Base-by-base conservation (phyloP, 2,888 invertebrate genomes). In the Tubiluchus corallicola region DNA sequence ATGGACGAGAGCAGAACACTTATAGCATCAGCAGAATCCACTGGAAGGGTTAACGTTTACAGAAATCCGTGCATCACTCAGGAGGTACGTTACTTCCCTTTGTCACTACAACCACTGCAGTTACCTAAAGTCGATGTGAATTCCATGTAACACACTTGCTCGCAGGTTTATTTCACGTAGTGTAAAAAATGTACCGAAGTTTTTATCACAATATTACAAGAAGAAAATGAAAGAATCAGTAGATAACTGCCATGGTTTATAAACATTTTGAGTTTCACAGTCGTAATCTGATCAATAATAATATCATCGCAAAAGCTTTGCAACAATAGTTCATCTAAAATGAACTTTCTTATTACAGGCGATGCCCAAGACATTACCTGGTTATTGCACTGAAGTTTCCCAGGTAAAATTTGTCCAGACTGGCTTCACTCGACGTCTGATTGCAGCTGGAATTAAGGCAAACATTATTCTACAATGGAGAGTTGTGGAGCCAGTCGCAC, bases 81-180 rank as follows among this genome's bases (percentile, higher is more conserved):
- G n/a, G 29, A 29, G 29, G 29, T 29, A n/a, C 29, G 29, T 29
- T n/a, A 29, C n/a, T n/a, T n/a, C n/a, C n/a, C n/a, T n/a, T n/a
- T n/a, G n/a, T n/a, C n/a, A n/a, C n/a, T n/a, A n/a, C n/a, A n/a
- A n/a, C n/a, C n/a, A n/a, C n/a, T n/a, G n/a, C n/a, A n/a, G n/a
- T n/a, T n/a, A n/a, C n/a, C n/a, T n/a, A n/a, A n/a, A n/a, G n/a
- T n/a, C n/a, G n/a, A n/a, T n/a, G n/a, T n/a, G n/a, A n/a, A n/a
- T n/a, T n/a, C n/a, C n/a, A n/a, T n/a, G n/a, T n/a, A n/a, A n/a
- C n/a, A n/a, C n/a, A n/a, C n/a, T n/a, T n/a, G n/a, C n/a, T n/a
- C n/a, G n/a, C n/a, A n/a, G n/a, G n/a, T 29, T n/a, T 29, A 29
- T 29, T 29, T 29, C 29, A 29, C 29, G 29, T 29, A 29, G 29